Evolutionary conservation across 2,888 invertebrate genomes (phyloP), one percentile per base, ranked within the genome.

Genomic region (Drosophila cracens): DNA sequence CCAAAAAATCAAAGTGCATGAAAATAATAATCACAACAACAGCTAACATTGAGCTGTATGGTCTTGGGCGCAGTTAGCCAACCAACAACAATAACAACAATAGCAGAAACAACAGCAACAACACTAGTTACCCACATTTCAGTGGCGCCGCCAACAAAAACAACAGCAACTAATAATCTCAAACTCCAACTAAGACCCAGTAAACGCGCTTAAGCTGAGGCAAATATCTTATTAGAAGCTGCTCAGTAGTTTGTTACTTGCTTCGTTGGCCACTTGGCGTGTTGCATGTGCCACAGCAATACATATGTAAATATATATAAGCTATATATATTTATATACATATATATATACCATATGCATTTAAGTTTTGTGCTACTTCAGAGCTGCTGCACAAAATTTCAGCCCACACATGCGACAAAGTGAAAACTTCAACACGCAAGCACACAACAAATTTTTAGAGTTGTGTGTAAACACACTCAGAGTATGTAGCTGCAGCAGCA

Each of bases 1-100:
- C 92, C 90, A 91, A 92, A 91, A 91, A 92, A 90, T 89, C 91
- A 92, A 91, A 91, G 79, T 91, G 90, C 92, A 92, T 92, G 92
- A 92, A 92, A 92, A 91, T 92, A 91, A 91, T 91, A 90, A 92
- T 91, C 84, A 89, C 82, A 82, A 77, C 80, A 76, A 73, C 72
- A 67, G 68, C 69, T 64, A 76, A 57, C 65, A 68, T 60, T 52
- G 54, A 74, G 68, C 67, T 38, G 31, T 46, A 56, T 56, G 36
- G 36, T 59, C 68, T 59, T 63, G 29, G 74, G 57, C 67, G 76
- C 76, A 77, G 77, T 68, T 72, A 73, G 72, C 51, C 68, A 69
- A 72, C 40, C 76, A 76, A 66, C 73, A 76, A 34, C 70, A 80
- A 67, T 73, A 70, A 49, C 62, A 70, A 49, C 62, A 72, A 13